These are phyloP conservation scores for Lasaia peninsularis DNA, from an alignment of 1,140 invertebrate genomes.

Conservation along the genomic window DNA sequence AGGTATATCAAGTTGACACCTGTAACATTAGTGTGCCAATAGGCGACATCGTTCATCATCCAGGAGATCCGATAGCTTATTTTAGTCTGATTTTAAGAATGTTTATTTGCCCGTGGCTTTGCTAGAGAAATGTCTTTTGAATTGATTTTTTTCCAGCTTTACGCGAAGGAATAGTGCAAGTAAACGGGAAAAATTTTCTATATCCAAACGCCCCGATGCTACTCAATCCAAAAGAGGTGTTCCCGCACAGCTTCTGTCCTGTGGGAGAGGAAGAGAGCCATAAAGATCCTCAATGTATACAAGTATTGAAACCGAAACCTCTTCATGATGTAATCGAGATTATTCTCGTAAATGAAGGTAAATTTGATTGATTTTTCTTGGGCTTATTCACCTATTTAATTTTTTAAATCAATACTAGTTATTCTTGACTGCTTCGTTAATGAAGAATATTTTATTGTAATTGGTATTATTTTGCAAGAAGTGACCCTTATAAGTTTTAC, in stretches of 20 bases:
- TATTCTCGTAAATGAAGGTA: constrained; percentile 71
- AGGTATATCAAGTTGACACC: too few relatives aligned
- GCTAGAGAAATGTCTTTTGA: neutral
- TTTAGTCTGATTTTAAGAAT: too few relatives aligned
- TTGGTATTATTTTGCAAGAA: too few relatives aligned
- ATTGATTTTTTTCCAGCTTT: constrained; percentile 37
- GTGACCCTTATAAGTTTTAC: too few relatives aligned
- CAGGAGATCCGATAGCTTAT: too few relatives aligned
- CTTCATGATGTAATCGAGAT: constrained; percentile 55
- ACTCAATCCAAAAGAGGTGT: constrained; percentile 45
- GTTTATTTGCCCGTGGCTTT: too few relatives aligned
- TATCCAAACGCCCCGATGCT: constrained; percentile 63
- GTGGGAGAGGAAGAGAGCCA: constrained; percentile 52
- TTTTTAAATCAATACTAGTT: too few relatives aligned
- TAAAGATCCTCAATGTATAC: constrained; percentile 59
- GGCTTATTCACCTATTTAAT: neutral
- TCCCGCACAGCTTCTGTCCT: constrained; percentile 42
- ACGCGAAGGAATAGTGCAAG: constrained; percentile 56
- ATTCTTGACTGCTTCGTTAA: too few relatives aligned
- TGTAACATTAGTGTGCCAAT: too few relatives aligned
- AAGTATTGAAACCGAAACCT: constrained; percentile 44
- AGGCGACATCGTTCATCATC: too few relatives aligned
- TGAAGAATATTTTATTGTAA: too few relatives aligned
- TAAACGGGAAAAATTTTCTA: constrained; percentile 69
- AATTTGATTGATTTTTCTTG: constrained; percentile 1